phyloP scores from a whole-genome alignment of 2,888 invertebrate genomes.

The Malthinus flaveolus region DNA sequence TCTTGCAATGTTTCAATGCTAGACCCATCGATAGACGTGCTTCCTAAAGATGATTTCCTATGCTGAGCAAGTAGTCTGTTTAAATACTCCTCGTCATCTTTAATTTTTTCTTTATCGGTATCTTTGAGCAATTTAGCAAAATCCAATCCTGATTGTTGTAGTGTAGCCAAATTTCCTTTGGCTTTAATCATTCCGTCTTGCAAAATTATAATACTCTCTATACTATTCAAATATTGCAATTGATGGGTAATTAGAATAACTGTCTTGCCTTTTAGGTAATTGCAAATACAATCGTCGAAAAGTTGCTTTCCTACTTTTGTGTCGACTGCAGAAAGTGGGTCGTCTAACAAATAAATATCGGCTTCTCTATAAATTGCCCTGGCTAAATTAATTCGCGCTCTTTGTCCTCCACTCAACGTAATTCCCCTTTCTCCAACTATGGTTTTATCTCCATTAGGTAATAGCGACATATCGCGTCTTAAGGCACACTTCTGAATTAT shows the following conservation, averaged over 20 bases:
- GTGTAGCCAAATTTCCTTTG: conserved; percentile 33
- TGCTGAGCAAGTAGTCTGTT: too few relatives aligned
- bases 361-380: conserved; percentile 58
- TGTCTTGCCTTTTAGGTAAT: conserved; percentile 61
- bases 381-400: conserved; percentile 84
- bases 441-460: conserved; percentile 80
- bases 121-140: conserved; percentile 55
- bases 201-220: conserved; percentile 50
- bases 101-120: conserved; percentile 19
- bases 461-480: conserved; percentile 69
- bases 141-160: conserved; percentile 57
- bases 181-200: conserved; percentile 54
- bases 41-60: too few relatives aligned
- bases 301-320: conserved; percentile 73
- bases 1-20: conserved; percentile 44
- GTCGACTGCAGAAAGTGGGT: conserved; percentile 82
- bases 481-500: conserved; percentile 73
- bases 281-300: conserved; percentile 72
- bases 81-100: not conserved
- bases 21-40: not conserved
- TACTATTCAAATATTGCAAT: conserved; percentile 59
- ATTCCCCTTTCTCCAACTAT: conserved; percentile 80
- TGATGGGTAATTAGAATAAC: conserved; percentile 73
- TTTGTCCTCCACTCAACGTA: conserved; percentile 78
- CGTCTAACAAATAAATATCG: conserved; percentile 74